Evolutionary conservation across 1,140 invertebrate genomes (phyloP), one percentile per base, ranked within the genome.

Genomic region (Drosophila arizonae): DNA sequence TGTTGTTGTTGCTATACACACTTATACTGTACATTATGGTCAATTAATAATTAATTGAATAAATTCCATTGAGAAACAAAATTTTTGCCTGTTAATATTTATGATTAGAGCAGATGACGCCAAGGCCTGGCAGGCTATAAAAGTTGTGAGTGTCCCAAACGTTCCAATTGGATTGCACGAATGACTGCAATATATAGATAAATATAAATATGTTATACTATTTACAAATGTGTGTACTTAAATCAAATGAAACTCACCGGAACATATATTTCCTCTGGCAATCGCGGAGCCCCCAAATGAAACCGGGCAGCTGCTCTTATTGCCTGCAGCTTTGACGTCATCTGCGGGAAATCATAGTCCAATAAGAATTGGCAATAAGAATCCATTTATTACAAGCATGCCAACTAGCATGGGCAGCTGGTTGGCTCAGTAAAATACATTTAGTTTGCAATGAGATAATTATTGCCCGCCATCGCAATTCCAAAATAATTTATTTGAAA

Each of bases 41-140:
- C 82, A 79, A 81, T 67, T 58, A 63, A 73, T 73, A 65, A 61
- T 67, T 58, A 85, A 63, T 77, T 73, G 56, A 48, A 73, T 77
- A 62, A 68, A 81, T 84, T 81, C 67, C 81, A 79, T 87, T 87
- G 82, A 75, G 51, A 78, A 87, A 76, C 72, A 60, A 67, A 86
- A 60, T 70, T 78, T 6, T 46, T 72, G 69, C 65, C 77, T 39
- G 46, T 73, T 67, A 65, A 76, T 76, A 81, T 79, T 87, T 87
- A 87, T 87, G 82, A 86, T 87, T 87, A 88, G 76, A 82, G 60
- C 84, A 88, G 76, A 87, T 88, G 84, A 82, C 84, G 77, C 64
- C 77, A 76, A 70, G 36, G 60, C 48, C 60, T 26, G 28, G 36
- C 51, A 33, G 52, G 43, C 43, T 41, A 54, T 43, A 45, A 28